These are phyloP conservation scores for Dolichoris vasculosae DNA, from an alignment of 1,140 invertebrate species.

Conservation along the genomic window DNA sequence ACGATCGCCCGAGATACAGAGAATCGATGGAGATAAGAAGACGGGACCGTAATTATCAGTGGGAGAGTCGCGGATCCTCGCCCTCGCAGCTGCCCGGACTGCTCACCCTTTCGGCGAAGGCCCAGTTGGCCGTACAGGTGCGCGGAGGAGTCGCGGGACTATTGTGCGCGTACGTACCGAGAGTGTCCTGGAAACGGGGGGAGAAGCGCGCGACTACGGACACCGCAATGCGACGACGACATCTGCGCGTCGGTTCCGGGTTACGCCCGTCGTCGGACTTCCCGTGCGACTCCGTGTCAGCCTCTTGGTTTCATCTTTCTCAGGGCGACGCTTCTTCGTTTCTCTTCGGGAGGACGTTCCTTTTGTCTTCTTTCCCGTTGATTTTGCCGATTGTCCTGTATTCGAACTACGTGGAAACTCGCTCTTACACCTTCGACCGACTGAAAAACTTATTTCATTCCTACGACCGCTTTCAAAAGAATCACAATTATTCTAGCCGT, in stretches of 20 bases:
- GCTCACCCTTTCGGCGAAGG: slow-evolving; percentile 3
- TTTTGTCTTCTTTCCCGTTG: neutral
- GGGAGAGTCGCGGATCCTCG: slow-evolving; percentile 14
- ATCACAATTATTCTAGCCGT: neutral
- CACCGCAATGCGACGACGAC: slow-evolving; percentile 15
- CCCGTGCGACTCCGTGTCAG: neutral
- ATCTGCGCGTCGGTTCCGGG: neutral
- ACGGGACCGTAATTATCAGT: slow-evolving; percentile 14
- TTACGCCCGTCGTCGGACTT: neutral
- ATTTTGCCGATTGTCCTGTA: too few relatives aligned
- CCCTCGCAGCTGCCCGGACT: neutral
- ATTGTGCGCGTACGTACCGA: neutral
- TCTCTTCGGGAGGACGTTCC: neutral
- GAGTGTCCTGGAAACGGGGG: neutral
- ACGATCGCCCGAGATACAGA: too few relatives aligned
- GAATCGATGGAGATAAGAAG: neutral
- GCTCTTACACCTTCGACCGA: too few relatives aligned
- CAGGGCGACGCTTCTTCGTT: too few relatives aligned
- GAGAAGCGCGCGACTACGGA: neutral
- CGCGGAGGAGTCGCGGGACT: neutral
- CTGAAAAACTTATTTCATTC: neutral
- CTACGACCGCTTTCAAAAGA: neutral
- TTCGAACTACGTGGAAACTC: too few relatives aligned
- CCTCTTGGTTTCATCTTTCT: neutral
- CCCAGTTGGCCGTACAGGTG: slow-evolving; percentile 10